Evolutionary conservation across 2,797 vertebrate genomes (phyloP).

Genomic region (Psittacula derbiana): DNA sequence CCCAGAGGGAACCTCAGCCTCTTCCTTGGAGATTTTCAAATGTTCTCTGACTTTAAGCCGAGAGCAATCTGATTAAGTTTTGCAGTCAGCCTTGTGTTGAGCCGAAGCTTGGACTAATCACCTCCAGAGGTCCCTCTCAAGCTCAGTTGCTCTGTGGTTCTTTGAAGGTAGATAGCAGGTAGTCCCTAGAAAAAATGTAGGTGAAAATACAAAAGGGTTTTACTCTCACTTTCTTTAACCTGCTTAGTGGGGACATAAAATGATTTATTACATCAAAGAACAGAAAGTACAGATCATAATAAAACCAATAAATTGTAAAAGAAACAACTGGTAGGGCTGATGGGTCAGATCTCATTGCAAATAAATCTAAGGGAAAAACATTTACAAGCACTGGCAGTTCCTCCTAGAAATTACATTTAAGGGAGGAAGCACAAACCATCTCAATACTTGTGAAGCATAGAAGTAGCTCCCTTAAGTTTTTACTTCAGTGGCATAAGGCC

Average conservation of each 20-base stretch:
- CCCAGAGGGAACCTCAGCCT: not conserved
- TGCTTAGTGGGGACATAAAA: not conserved
- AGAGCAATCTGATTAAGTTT: not conserved
- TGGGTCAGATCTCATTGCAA: constrained; percentile 19
- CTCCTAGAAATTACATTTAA: not conserved
- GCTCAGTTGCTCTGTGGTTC: not conserved
- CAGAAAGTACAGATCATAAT: constrained; percentile 48
- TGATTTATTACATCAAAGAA: constrained; percentile 37
- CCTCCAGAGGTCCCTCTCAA: not conserved
- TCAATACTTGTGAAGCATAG: not conserved
- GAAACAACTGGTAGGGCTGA: not conserved
- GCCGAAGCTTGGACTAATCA: not conserved
- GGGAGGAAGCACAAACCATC: not conserved
- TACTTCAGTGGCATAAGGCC: not conserved
- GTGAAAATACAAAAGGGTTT: not conserved
- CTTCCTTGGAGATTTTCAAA: not conserved
- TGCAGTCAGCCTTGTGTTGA: not conserved
- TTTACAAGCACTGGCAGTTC: not conserved
- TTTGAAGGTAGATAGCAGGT: not conserved
- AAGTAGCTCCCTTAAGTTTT: not conserved
- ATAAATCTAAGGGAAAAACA: constrained; percentile 31
- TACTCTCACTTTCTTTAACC: constrained; percentile 4
- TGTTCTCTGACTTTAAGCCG: not conserved
- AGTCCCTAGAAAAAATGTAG: not conserved
- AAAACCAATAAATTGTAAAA: constrained; percentile 41